Evolutionary conservation across 2,888 invertebrate species (phyloP).

Genomic region (Coenonympha arcania): DNA sequence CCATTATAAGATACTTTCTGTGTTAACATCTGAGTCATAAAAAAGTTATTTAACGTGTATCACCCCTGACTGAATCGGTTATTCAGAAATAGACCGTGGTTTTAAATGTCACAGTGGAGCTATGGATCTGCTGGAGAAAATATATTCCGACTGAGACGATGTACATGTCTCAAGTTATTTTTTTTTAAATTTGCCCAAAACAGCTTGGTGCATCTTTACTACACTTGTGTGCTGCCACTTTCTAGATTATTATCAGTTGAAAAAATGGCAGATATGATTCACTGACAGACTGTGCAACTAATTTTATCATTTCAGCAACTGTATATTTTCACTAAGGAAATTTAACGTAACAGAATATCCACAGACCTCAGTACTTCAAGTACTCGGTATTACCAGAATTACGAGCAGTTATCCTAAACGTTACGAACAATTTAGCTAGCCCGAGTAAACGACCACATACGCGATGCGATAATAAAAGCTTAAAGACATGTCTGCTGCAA

Average conservation of each 20-base stretch:
- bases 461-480: slow-evolving; percentile 10
- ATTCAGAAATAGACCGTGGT: slow-evolving; percentile 14
- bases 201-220: too few relatives aligned
- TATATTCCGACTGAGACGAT: neutral
- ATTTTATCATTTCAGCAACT: too few relatives aligned
- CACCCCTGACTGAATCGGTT: slow-evolving; percentile 10
- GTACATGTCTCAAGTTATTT: neutral
- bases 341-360: neutral
- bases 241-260: too few relatives aligned
- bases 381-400: slow-evolving; percentile 3
- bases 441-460: slow-evolving; percentile 17
- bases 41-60: neutral
- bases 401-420: slow-evolving; percentile 16
- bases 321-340: neutral
- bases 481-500: slow-evolving; percentile 18
- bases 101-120: slow-evolving; percentile 17
- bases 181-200: too few relatives aligned
- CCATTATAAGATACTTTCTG: too few relatives aligned
- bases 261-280: too few relatives aligned
- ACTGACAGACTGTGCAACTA: too few relatives aligned
- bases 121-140: neutral
- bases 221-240: too few relatives aligned
- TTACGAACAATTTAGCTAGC: slow-evolving; percentile 9
- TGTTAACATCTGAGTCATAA: neutral
- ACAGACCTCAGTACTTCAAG: neutral